phyloP scores from a whole-genome alignment of 2,797 vertebrate species.

The Coccyzus lansbergi region DNA sequence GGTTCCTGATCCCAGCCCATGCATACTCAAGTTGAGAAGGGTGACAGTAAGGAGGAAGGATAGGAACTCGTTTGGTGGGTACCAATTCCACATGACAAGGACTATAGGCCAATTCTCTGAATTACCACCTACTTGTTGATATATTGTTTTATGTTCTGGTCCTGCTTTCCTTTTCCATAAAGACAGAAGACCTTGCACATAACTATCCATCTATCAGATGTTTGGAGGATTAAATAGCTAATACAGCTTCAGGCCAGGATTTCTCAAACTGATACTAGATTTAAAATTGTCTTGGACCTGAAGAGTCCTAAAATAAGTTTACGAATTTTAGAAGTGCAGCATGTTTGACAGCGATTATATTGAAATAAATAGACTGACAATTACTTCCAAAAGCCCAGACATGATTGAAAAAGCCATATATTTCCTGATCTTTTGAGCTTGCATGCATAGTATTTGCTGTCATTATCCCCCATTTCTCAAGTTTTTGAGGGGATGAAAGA shows the following conservation, averaged over 20 bases:
- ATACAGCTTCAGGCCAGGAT: neutral
- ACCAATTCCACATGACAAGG: neutral
- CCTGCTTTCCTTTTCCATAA: neutral
- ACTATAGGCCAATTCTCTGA: accelerated
- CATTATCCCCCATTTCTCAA: neutral
- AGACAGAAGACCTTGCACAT: neutral
- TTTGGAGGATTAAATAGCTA: neutral
- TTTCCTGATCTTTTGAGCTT: neutral
- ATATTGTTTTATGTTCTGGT: neutral
- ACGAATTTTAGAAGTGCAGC: neutral
- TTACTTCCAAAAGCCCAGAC: neutral
- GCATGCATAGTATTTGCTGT: neutral
- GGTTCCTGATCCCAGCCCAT: neutral
- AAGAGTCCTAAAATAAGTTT: neutral
- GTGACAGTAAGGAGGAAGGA: neutral
- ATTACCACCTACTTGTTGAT: neutral
- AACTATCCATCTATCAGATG: neutral
- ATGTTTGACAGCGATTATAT: neutral
- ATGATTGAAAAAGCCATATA: accelerated
- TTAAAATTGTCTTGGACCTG: neutral
- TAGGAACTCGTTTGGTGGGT: neutral
- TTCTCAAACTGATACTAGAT: neutral
- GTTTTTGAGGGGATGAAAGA: neutral
- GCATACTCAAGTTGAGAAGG: neutral
- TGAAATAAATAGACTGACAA: neutral